Evolutionary conservation across 2,888 invertebrate species (phyloP), one percentile per base, ranked within the genome.

Genomic region (Drosophila robusta): DNA sequence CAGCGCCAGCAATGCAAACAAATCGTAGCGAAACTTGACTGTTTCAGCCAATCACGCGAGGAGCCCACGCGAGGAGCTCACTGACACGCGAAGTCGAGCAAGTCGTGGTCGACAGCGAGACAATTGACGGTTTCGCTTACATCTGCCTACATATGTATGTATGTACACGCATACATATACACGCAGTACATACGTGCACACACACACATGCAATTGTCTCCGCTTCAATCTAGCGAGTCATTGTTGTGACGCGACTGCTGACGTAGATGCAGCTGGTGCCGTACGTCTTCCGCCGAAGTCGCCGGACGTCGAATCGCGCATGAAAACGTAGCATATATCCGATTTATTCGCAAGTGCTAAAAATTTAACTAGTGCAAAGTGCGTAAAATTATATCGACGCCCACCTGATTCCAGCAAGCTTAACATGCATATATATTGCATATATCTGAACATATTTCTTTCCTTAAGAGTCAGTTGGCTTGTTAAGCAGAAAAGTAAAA

Each of bases 1-100:
- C 52, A 34, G 34, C 11, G 4, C 1, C 34, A 34, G 34, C 34
- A 34, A 12, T 34, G 29, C 34, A 39, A 50, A 12, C 32, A 32
- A 52, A 34, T 38, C 14, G 16, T 56, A 56, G 12, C 52, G 24
- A 57, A 69, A 50, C 60, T 45, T 45, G 47, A 63, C 45, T 44
- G 34, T 52, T 60, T 52, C 56, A 63, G 65, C 80, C 85, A 80
- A 85, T 80, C 80, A 69, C 61, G 58, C 62, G 67, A 63, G 44
- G 50, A 58, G 50, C 61, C n/a, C 71, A 69, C 64, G 57, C 64
- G 55, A 64, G 45, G 24, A 49, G 54, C 58, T 76, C 55, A 60
- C 32, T 34, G 51, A 63, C 34, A 51, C 51, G 54, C 56, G 29
- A 68, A 45, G 38, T 34, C 12, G 12, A 56, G 36, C 36, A 60